Evolutionary conservation across 2,797 vertebrate species (phyloP).

Genomic region (Chanos chanos): DNA sequence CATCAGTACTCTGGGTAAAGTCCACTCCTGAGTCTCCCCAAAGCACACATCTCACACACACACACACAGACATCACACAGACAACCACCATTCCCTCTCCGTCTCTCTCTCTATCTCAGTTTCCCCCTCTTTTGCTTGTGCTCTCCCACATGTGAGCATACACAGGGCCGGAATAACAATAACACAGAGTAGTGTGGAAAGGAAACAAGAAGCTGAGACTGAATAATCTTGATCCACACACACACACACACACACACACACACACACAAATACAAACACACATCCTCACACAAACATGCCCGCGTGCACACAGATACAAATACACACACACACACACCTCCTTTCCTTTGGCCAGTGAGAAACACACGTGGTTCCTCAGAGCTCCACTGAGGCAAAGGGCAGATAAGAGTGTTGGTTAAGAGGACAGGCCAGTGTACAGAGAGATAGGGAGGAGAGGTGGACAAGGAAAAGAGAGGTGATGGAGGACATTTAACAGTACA

Average conservation of each 20-base stretch:
- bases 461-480: slow-evolving; percentile 16
- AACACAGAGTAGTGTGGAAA: slow-evolving; percentile 31
- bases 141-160: slow-evolving; percentile 20
- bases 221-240: background rate
- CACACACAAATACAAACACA: background rate
- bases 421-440: background rate
- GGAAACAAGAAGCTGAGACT: slow-evolving; percentile 22
- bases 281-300: background rate
- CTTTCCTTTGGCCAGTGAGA: slow-evolving; percentile 3
- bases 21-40: slow-evolving; percentile 23
- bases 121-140: background rate
- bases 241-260: background rate
- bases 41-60: slow-evolving; percentile 37
- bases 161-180: slow-evolving; percentile 25
- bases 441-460: background rate
- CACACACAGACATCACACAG: slow-evolving; percentile 28
- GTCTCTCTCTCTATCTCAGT: slow-evolving; percentile 1
- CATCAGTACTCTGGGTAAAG: slow-evolving; percentile 26
- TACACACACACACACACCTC: background rate
- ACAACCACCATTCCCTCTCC: slow-evolving; percentile 35
- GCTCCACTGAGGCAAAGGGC: slow-evolving; percentile 4
- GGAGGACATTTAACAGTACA: slow-evolving; percentile 11
- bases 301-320: background rate
- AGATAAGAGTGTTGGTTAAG: too few relatives aligned
- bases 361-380: slow-evolving; percentile 19